Conservation (phyloP, 2,888 invertebrate genomes). For the Amblyteles armatorius region DNA sequence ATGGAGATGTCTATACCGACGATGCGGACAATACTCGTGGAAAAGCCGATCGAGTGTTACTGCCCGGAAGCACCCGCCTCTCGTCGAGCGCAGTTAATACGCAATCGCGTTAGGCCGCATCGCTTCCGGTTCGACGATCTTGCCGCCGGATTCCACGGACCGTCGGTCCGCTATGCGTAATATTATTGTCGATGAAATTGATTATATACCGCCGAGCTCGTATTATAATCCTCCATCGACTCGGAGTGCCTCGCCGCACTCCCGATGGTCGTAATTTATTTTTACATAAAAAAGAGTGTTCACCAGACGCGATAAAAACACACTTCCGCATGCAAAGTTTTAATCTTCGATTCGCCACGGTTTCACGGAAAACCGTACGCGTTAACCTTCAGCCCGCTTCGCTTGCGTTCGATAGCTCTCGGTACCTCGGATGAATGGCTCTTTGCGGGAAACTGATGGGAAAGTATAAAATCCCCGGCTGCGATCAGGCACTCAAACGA, state of each 20-base stretch:
- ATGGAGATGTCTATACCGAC: slow-evolving; percentile 1
- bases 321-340: background rate
- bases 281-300: background rate
- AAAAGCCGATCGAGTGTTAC: slow-evolving; percentile 27
- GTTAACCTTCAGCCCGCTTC: background rate
- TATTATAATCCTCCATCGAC: slow-evolving; percentile 3
- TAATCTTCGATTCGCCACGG: background rate
- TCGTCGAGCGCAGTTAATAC: slow-evolving; percentile 77
- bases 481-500: background rate
- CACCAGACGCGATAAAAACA: background rate
- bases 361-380: background rate
- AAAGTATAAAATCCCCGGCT: slow-evolving; percentile 12
- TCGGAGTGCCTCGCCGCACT: background rate
- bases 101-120: slow-evolving; percentile 81
- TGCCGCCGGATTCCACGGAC: slow-evolving; percentile 37
- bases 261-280: background rate
- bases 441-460: background rate
- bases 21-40: slow-evolving; percentile 29
- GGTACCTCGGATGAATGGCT: background rate
- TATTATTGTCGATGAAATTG: slow-evolving; percentile 77
- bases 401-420: slow-evolving; percentile 12
- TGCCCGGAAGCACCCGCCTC: slow-evolving; percentile 37
- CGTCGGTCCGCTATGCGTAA: slow-evolving; percentile 67
- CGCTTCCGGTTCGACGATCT: slow-evolving; percentile 76
- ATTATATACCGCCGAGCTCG: slow-evolving; percentile 72